Base-by-base conservation (phyloP, 1,140 invertebrate genomes). In the Armadillidium nasatum region DNA sequence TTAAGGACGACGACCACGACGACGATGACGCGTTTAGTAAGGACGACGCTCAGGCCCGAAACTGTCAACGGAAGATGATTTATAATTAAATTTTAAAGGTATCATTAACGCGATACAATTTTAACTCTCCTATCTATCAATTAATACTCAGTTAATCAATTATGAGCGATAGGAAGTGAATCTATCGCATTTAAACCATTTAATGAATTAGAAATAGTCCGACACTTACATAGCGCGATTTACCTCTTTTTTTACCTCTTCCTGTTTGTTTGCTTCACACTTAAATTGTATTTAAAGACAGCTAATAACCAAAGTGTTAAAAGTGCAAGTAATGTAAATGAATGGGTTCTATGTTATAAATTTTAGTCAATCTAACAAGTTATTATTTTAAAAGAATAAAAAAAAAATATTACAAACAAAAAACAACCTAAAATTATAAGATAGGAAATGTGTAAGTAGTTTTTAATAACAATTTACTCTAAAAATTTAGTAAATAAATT, bases 61-160 rank as follows among this genome's bases (percentile, higher is more conserved):
- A 60, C 50, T 60, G 50, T 60, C 19, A 60, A 60, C 50, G 50
- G 50, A 60, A 60, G 50, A 60, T 13, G 50, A 60, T 60, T 13
- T 19, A 60, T 60, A 15, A 13, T 60, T 60, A 60, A 60, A 13
- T 60, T 19, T 60, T 60, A 15, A 60, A 19, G 11, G n/a, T 7
- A 60, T 3, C 50, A 60, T 4, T 4, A 15, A 60, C 11, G 50
- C 50, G 11, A 1, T 60, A 15, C 50, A 60, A 15, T 60, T 60
- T 13, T 15, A 3, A 15, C 19, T 15, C 7, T 15, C 50, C 50
- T 13, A 60, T 4, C 50, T 3, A 60, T 15, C 3, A 60, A 60
- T 60, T 60, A 15, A 60, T 3, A 7, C 11, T 33, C 33, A 60
- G 7, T 3, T 7, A 3, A 60, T 60, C 50, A 60, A 7, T 19